A percentile compares a stretch with the other conserved stretches of the same genome.
These are phyloP conservation scores for Aporophyla lueneburgensis DNA, from an alignment of 2,888 invertebrate genomes.

Conservation along the genomic window DNA sequence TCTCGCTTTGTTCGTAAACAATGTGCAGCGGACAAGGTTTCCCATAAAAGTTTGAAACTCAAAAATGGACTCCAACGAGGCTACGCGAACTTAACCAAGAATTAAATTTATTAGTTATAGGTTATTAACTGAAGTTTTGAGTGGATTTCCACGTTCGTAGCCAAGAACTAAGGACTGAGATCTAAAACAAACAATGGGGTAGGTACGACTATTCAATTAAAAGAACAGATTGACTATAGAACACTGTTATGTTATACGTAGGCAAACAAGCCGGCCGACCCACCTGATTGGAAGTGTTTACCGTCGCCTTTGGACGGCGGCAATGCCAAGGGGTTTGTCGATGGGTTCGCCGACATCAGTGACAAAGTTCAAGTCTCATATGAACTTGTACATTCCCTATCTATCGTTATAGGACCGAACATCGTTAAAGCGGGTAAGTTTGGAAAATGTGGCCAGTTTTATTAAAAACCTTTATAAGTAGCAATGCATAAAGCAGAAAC, in stretches of 20 bases:
- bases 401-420: background rate
- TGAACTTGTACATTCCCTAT: background rate
- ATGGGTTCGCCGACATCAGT: conserved; percentile 12
- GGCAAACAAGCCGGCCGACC: conserved; percentile 9
- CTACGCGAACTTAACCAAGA: conserved; percentile 60
- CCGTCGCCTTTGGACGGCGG: background rate
- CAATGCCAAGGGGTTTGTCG: conserved; percentile 15
- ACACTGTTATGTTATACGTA: conserved; percentile 12
- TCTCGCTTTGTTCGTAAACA: conserved; percentile 87
- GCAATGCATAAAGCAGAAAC: conserved; percentile 2
- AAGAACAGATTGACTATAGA: conserved; percentile 10
- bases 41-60: conserved; percentile 82
- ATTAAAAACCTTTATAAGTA: background rate
- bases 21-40: conserved; percentile 82
- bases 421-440: background rate
- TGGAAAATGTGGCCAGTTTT: background rate
- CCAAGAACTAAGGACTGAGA: conserved; percentile 27
- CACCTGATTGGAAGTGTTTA: conserved; percentile 30
- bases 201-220: conserved; percentile 14
- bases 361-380: conserved; percentile 24
- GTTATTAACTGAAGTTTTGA: conserved; percentile 62
- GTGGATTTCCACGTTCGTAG: conserved; percentile 59
- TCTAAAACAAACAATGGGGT: conserved; percentile 39
- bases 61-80: conserved; percentile 74
- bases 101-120: conserved; percentile 63